A percentile compares a stretch with the other conserved stretches of the same genome.
These are phyloP conservation scores for Myrmecobius fasciatus DNA, from an alignment of 2,113 vertebrate species.

Conservation along the genomic window DNA sequence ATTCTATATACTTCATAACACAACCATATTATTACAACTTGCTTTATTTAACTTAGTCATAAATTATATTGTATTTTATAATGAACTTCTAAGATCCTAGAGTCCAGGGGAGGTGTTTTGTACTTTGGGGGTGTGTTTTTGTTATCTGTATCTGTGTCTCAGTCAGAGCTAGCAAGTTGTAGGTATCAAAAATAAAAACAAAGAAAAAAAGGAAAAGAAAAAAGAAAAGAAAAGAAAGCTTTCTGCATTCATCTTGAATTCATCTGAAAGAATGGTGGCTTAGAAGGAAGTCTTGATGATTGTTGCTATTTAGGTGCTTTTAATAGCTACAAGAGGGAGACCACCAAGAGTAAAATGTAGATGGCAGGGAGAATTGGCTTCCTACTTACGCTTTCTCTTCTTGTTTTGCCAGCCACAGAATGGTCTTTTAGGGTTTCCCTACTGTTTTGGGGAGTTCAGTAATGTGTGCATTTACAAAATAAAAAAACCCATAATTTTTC, in stretches of 20 bases:
- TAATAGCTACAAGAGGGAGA: background rate
- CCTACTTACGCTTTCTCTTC: background rate
- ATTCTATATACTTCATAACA: background rate
- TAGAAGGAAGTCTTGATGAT: background rate
- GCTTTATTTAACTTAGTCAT: background rate
- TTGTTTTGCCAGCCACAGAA: background rate
- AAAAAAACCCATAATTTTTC: conserved; percentile 34
- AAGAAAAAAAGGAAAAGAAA: background rate
- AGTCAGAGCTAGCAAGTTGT: background rate
- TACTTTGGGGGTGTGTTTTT: background rate
- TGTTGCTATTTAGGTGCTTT: background rate
- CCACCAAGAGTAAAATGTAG: background rate
- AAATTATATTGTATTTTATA: background rate
- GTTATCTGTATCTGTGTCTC: background rate
- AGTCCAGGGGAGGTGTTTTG: background rate
- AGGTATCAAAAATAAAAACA: background rate
- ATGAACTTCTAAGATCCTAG: background rate
- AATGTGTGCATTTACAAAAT: background rate
- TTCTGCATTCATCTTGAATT: background rate
- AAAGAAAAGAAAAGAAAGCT: background rate
- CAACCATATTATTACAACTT: background rate
- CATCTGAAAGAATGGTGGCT: background rate
- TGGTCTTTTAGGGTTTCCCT: conserved; percentile 18
- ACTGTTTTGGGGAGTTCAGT: conserved; percentile 14
- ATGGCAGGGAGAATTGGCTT: background rate